Base-by-base conservation (phyloP, 1,140 invertebrate species). In the Meloidogyne hapla region DNA sequence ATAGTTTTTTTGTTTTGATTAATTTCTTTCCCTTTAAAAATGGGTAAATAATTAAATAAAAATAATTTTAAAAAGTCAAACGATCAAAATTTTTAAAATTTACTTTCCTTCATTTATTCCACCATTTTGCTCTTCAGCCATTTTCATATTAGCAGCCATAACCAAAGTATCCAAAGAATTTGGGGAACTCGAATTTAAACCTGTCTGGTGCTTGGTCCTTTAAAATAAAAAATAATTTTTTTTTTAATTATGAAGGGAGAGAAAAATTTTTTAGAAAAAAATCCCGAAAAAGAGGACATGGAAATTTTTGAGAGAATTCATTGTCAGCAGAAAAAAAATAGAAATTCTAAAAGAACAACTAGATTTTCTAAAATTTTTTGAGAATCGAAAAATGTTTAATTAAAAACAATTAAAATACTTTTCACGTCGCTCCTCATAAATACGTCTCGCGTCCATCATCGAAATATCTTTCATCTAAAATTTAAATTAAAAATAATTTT, bases 381-480 rank as follows among this genome's bases (percentile, higher is more conserved):
- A 6, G 33, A 33, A 33, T 33, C 9, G 33, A 6, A 33, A n/a
- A n/a, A 56, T 8, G 8, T 62, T 15, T 40, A 70, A 10, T n/a
- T 6, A 18, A 33, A 28, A 18, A 23, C n/a, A 33, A 33, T 8
- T 33, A 33, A 33, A 40, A 28, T 42, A 72, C 69, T 33, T 72
- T 48, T 33, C 69, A 56, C 69, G 62, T 48, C 40, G 33, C 1
- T 72, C 69, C 18, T 63, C 64, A 26, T 75, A 75, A 21, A 67
- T 75, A 18, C 65, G 74, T 42, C 38, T 75, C 18, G 74, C 61
- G 12, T 64, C 64, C 26, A 62, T 62, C 26, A 75, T 33, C 4
- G 74, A 75, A 21, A n/a, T n/a, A 48, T 72, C 48, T 26, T 72
- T 23, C 23, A 69, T 45, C 13, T 33, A 40, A 68, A 23, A 21